A percentile compares a stretch with the other conserved stretches of the same genome.
Evolutionary conservation across 2,113 vertebrate species (phyloP).

Genomic region (Cyphomyrus discorhynchus): DNA sequence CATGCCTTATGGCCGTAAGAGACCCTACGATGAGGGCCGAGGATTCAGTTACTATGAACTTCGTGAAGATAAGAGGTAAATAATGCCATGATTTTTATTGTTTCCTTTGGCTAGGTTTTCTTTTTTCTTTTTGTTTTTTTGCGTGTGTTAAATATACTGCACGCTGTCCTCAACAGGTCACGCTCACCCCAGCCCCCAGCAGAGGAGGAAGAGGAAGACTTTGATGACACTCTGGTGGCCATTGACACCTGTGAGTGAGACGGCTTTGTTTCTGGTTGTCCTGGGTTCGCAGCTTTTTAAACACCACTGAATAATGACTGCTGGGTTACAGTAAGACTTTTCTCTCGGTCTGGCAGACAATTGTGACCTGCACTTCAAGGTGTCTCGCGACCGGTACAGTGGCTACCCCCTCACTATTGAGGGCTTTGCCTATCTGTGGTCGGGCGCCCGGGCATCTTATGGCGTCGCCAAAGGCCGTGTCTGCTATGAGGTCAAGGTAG

Average conservation of each 20-base stretch:
- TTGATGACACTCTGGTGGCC: conserved; percentile 67
- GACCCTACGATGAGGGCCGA: conserved; percentile 59
- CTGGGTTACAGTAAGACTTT: not conserved
- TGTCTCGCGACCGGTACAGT: conserved; percentile 68
- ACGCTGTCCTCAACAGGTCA: conserved; percentile 44
- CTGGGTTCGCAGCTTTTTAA: not conserved
- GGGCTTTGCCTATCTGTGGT: conserved; percentile 75
- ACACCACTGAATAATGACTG: not conserved
- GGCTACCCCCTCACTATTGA: conserved; percentile 74
- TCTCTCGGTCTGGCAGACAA: conserved; percentile 55
- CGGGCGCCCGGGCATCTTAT: conserved; percentile 70
- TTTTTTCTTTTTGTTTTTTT: not conserved
- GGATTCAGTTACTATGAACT: conserved; percentile 68
- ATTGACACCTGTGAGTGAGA: conserved; percentile 72
- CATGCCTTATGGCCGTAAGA: conserved; percentile 57
- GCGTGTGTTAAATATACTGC: not conserved
- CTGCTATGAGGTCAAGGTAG: conserved; percentile 74
- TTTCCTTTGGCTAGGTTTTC: not conserved
- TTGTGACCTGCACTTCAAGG: conserved; percentile 75
- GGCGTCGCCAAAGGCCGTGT: conserved; percentile 65
- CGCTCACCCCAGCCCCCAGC: conserved; percentile 70
- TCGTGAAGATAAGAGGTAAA: conserved; percentile 65
- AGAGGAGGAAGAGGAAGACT: conserved; percentile 73
- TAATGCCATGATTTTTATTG: not conserved
- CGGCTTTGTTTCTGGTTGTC: not conserved